Evolutionary conservation across 2,888 invertebrate species (phyloP).

Genomic region (Pasiphila rectangulata): DNA sequence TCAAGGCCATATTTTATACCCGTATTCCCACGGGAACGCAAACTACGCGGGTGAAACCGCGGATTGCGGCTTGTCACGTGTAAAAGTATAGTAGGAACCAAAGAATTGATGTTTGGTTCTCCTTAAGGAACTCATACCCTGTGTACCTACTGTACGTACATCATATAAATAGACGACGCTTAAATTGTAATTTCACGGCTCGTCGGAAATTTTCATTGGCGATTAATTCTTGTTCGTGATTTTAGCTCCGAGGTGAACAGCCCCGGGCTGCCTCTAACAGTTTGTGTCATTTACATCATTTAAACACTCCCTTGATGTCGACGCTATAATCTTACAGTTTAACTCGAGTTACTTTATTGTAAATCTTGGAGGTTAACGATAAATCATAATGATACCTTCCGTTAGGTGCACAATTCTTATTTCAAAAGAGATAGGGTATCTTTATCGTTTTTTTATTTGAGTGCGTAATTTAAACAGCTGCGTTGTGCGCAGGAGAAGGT

Average conservation of each 20-base stretch:
- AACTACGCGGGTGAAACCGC: too few relatives aligned
- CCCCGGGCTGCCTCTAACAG: slow-evolving; percentile 42
- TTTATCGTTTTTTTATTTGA: neutral
- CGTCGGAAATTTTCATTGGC: slow-evolving; percentile 72
- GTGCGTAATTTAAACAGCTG: neutral
- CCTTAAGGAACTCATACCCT: neutral
- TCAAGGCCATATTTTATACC: too few relatives aligned
- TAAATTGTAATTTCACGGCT: slow-evolving; percentile 78
- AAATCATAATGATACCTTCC: neutral
- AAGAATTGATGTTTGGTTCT: neutral
- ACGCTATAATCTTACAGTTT: slow-evolving; percentile 35
- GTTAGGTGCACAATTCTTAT: neutral
- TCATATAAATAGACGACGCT: slow-evolving; percentile 63
- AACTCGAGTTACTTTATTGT: slow-evolving; percentile 28
- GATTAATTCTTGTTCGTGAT: slow-evolving; percentile 71
- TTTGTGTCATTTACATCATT: slow-evolving; percentile 46
- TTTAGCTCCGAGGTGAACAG: slow-evolving; percentile 50
- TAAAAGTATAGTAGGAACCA: too few relatives aligned
- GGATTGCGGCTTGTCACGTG: too few relatives aligned
- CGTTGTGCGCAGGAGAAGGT: slow-evolving; percentile 25
- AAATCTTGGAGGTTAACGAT: slow-evolving; percentile 15
- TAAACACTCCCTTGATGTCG: slow-evolving; percentile 34
- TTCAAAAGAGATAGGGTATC: neutral
- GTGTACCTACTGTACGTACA: slow-evolving; percentile 21
- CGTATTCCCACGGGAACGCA: too few relatives aligned